Evolutionary conservation across 2,797 vertebrate genomes (phyloP).

Genomic region (Propithecus deckenii): DNA sequence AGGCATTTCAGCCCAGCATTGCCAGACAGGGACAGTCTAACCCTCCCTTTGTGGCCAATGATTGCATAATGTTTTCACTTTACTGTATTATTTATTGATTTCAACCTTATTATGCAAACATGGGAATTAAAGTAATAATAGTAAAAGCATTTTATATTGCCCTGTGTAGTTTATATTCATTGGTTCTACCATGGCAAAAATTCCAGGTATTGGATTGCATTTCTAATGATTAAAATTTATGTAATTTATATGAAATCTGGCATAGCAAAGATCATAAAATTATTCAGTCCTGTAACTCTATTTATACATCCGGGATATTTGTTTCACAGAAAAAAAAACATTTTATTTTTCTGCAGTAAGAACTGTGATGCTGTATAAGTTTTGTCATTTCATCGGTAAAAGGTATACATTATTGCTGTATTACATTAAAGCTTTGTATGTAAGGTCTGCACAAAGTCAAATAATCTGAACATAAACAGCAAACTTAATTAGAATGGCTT

Average conservation of each 20-base stretch:
- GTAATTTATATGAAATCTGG: not conserved
- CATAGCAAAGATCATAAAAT: not conserved
- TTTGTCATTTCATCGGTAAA: not conserved
- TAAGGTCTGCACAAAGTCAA: not conserved
- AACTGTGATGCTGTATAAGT: not conserved
- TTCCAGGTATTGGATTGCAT: not conserved
- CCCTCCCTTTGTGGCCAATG: not conserved
- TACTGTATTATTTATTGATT: constrained; percentile 28
- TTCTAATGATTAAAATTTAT: not conserved
- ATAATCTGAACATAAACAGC: not conserved
- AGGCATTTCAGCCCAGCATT: fast-evolving
- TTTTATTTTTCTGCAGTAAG: not conserved
- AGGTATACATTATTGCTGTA: not conserved
- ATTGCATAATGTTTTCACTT: not conserved
- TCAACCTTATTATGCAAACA: not conserved
- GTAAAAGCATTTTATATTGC: not conserved
- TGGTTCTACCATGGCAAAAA: not conserved
- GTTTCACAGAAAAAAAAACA: not conserved
- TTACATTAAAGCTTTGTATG: not conserved
- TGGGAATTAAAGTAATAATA: not conserved
- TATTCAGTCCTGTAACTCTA: not conserved
- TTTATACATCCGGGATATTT: not conserved
- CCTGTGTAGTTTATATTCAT: not conserved
- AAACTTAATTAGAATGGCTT: not conserved
- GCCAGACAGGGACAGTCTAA: fast-evolving